Conservation (phyloP, 2,888 invertebrate genomes). For the Phlogophora meticulosa region DNA sequence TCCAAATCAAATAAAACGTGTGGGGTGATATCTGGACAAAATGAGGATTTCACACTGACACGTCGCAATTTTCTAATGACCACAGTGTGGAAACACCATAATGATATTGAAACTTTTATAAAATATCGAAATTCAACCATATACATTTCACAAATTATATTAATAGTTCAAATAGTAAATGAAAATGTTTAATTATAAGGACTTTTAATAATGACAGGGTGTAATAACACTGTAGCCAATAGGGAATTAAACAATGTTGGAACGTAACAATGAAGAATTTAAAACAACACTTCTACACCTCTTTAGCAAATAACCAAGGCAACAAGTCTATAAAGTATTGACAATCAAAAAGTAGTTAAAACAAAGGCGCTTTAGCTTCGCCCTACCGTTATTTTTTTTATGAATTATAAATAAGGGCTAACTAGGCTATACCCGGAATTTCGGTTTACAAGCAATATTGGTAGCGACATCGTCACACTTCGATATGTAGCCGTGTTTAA, state of each 20-base stretch:
- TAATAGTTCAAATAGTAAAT: background rate
- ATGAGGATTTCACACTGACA: slow-evolving; percentile 2
- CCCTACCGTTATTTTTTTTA: no score
- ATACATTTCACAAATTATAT: background rate
- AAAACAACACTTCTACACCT: background rate
- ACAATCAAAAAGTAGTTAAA: background rate
- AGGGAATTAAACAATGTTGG: slow-evolving; percentile 16
- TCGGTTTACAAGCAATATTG: background rate
- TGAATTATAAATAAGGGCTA: background rate
- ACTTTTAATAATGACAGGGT: slow-evolving; percentile 4
- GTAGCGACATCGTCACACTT: background rate
- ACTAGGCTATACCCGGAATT: background rate
- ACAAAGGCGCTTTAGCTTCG: background rate
- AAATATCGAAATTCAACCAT: slow-evolving; percentile 10
- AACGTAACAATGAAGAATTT: slow-evolving; percentile 39
- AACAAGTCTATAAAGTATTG: background rate
- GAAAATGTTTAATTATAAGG: background rate
- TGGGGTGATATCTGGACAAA: slow-evolving; percentile 27
- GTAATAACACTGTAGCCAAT: slow-evolving; percentile 26
- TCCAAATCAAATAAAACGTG: slow-evolving; percentile 53
- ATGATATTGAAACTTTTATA: background rate
- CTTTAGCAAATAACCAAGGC: background rate
- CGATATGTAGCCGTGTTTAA: background rate
- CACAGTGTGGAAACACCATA: slow-evolving; percentile 13
- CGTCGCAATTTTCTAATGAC: background rate